Evolutionary conservation across 2,888 invertebrate genomes (phyloP).

Genomic region (Caradrina kadenii): DNA sequence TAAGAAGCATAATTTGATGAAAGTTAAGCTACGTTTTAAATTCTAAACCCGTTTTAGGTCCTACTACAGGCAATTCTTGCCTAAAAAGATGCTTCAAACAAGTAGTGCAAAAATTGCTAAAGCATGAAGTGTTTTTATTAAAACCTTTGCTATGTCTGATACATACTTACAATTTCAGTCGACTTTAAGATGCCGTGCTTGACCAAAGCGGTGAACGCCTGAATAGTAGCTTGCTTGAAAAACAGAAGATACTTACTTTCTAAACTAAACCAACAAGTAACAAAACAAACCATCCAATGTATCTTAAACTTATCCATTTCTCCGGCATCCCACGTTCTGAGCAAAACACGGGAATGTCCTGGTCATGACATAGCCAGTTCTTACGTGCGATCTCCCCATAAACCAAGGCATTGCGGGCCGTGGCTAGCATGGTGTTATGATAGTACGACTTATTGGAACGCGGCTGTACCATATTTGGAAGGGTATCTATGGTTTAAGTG

Average conservation of each 20-base stretch:
- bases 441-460: constrained; percentile 71
- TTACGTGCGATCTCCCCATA: constrained; percentile 66
- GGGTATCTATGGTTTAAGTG: constrained; percentile 39
- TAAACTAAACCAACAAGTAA: constrained; percentile 9
- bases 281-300: constrained; percentile 31
- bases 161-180: too few relatives aligned
- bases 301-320: constrained; percentile 29
- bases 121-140: too few relatives aligned
- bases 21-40: too few relatives aligned
- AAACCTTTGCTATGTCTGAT: too few relatives aligned
- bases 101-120: too few relatives aligned
- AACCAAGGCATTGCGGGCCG: constrained; percentile 54
- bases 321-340: constrained; percentile 46
- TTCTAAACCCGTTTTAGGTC: too few relatives aligned
- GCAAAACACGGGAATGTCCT: constrained; percentile 43
- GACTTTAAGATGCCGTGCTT: too few relatives aligned
- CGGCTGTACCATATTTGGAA: constrained; percentile 59
- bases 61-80: too few relatives aligned
- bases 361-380: constrained; percentile 56
- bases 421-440: constrained; percentile 70
- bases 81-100: too few relatives aligned
- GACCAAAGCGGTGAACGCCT: too few relatives aligned
- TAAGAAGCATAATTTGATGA: too few relatives aligned
- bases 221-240: too few relatives aligned
- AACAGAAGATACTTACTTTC: neutral